Base-by-base conservation (phyloP, 2,797 vertebrate genomes). In the Enteromius unitaeniatus region DNA sequence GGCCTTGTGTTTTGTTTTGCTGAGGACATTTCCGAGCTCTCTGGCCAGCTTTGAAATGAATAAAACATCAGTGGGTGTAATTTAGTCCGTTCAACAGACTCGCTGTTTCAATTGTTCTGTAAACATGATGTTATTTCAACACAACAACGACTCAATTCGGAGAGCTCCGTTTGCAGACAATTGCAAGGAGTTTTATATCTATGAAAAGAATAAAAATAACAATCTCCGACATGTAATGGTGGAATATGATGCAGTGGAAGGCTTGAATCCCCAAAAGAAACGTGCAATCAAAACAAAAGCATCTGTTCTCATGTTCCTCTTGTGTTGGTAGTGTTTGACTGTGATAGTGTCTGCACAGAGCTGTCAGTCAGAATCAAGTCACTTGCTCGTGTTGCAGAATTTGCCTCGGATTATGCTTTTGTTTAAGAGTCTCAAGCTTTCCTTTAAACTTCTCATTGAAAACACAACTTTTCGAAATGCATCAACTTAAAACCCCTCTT, bases 41-140 rank as follows among this genome's bases (percentile, higher is more conserved):
- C 55, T 68, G 47, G 45, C 49, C 49, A 28, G 75, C 60, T 87
- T 82, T 78, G 8, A 68, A 60, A 88, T 91, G 64, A 90, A 93
- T 91, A 91, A 91, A 88, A 87, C 86, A 90, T 88, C 79, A 87
- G 81, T 53, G 34, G 80, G 86, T 84, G 45, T 86, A 86, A 88
- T 86, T 85, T 76, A 78, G 82, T 86, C 10, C 79, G 72, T 79
- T 78, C 77, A 14, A 75, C 74, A 79, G 75, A 82, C 83, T 62
- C 42, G 31, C 79, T 77, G 62, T 78, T 81, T 68, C 85, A 82
- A 37, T 91, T 87, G 83, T 75, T 75, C 42, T 84, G 82, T 62
- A 82, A 68, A 86, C 87, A 65, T 90, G 88, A 88, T 86, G 86
- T 86, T 86, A 86, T 86, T 86, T 74, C 74, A 26, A 83, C 67